A percentile compares a stretch with the other conserved stretches of the same genome.
phyloP scores from a whole-genome alignment of 2,888 invertebrate species.

The Parnassius mnemosyne region DNA sequence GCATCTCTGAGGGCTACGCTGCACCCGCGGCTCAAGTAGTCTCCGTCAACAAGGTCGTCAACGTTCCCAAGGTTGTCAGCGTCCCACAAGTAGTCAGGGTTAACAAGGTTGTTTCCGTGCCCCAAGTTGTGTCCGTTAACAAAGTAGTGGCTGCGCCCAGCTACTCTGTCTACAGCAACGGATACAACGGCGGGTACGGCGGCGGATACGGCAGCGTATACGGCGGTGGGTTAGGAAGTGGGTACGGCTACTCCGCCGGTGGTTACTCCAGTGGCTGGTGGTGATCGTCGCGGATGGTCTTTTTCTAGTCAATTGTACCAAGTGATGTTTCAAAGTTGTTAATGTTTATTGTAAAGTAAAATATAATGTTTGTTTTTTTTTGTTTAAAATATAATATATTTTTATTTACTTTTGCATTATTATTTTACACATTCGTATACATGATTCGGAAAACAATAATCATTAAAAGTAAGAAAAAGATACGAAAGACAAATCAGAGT shows the following conservation, averaged over 20 bases:
- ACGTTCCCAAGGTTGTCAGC: slow-evolving; percentile 44
- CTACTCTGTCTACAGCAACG: slow-evolving; percentile 29
- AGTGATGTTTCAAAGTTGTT: too few species aligned
- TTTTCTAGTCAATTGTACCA: too few species aligned
- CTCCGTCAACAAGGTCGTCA: slow-evolving; percentile 34
- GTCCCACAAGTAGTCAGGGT: slow-evolving; percentile 42
- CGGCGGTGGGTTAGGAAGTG: background rate
- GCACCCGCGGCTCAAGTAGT: slow-evolving; percentile 22
- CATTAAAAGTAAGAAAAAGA: too few species aligned
- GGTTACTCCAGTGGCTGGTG: slow-evolving; percentile 36
- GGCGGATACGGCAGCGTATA: slow-evolving; percentile 26
- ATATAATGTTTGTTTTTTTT: too few species aligned
- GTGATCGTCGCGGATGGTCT: slow-evolving; percentile 36
- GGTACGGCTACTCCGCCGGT: background rate
- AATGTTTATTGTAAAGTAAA: slow-evolving; percentile 31
- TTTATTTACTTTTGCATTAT: too few species aligned
- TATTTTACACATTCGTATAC: too few species aligned
- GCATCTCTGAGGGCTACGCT: slow-evolving; percentile 18
- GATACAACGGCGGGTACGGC: slow-evolving; percentile 6
- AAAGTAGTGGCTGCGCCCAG: slow-evolving; percentile 46
- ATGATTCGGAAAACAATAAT: too few species aligned
- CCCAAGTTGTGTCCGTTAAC: slow-evolving; percentile 50
- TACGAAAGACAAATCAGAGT: too few species aligned
- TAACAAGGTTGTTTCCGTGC: slow-evolving; percentile 48
- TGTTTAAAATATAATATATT: too few species aligned